These are phyloP conservation scores for Apis cerana DNA, from an alignment of 1,140 invertebrate genomes.

Conservation along the genomic window DNA sequence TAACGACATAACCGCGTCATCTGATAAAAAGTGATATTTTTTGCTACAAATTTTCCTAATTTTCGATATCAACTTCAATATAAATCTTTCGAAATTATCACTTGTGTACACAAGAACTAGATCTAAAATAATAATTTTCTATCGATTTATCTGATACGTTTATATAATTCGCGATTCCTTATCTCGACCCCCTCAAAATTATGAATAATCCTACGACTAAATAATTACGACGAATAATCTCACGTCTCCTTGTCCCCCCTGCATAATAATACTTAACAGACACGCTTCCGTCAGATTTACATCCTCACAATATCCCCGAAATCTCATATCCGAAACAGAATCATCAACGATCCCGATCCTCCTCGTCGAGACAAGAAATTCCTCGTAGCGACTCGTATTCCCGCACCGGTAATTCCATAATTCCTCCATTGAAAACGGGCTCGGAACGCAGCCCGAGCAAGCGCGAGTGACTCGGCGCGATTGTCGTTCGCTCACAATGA, in stretches of 20 bases:
- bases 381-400: background rate
- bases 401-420: slow-evolving; percentile 34
- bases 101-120: too few relatives aligned
- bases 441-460: background rate
- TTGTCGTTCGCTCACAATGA: slow-evolving; percentile 55
- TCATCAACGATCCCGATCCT: background rate
- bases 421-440: slow-evolving; percentile 26
- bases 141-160: too few relatives aligned
- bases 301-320: too few relatives aligned
- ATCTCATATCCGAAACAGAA: background rate
- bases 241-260: background rate
- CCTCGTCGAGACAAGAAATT: background rate
- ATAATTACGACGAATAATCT: background rate
- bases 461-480: slow-evolving; percentile 40
- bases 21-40: too few relatives aligned
- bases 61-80: too few relatives aligned
- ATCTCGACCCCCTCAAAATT: too few relatives aligned
- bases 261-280: background rate
- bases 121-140: too few relatives aligned
- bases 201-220: too few relatives aligned
- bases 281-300: background rate
- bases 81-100: too few relatives aligned
- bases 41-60: too few relatives aligned
- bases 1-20: too few relatives aligned
- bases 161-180: too few relatives aligned